Evolutionary conservation across 30 jellyfish, hydroid and myxozoan species (phyloP).

Genomic region (Hydractinia echinata): DNA sequence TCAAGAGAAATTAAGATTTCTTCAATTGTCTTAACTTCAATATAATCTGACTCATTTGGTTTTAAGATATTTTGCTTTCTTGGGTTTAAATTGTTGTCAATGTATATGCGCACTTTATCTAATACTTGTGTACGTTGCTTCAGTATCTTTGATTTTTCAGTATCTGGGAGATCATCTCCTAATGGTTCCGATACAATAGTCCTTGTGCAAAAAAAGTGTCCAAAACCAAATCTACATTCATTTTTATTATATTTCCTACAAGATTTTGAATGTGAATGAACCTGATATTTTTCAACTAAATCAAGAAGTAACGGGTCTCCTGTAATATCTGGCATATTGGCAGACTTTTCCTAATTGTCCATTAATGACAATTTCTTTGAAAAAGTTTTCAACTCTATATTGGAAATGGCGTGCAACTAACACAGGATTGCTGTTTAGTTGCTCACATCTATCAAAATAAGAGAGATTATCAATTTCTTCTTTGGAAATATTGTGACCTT

Average conservation of each 20-base stretch:
- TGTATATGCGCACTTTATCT: too few relatives aligned
- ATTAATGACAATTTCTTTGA: not conserved
- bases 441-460: not conserved
- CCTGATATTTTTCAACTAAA: conserved; percentile 6
- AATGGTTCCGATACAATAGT: not conserved
- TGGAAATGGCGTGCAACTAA: conserved; percentile 23
- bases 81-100: too few relatives aligned
- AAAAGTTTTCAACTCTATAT: conserved; percentile 13
- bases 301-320: too few relatives aligned
- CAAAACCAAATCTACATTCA: conserved; percentile 35
- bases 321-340: not conserved
- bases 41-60: too few relatives aligned
- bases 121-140: too few relatives aligned
- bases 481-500: not conserved
- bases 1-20: too few relatives aligned
- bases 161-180: too few relatives aligned
- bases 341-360: conserved; percentile 11
- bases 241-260: conserved; percentile 16
- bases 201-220: not conserved
- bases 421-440: conserved; percentile 9
- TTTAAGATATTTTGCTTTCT: too few relatives aligned
- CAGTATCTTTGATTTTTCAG: too few relatives aligned
- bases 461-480: not conserved
- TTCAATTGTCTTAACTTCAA: too few relatives aligned
- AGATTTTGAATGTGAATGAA: too few relatives aligned